Evolutionary conservation across 2,888 invertebrate species (phyloP).

Genomic region (Philhelius pedissequus): DNA sequence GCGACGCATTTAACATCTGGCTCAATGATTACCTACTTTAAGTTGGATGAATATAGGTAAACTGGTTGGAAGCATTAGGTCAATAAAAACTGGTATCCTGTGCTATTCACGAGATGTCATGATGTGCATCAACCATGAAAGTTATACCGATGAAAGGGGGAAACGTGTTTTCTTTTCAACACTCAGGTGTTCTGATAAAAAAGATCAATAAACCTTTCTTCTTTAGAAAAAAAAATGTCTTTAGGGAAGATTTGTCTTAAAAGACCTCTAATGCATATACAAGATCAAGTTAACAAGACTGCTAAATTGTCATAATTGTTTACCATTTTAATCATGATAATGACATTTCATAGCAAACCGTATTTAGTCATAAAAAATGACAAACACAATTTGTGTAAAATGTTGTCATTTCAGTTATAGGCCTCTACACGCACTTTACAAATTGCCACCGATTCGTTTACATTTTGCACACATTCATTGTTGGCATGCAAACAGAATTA

Average conservation of each 20-base stretch:
- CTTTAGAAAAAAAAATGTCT: background rate
- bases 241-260: too few relatives aligned
- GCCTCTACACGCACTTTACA: background rate
- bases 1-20: conserved; percentile 1
- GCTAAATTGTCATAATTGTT: background rate
- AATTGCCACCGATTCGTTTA: background rate
- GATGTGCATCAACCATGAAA: background rate
- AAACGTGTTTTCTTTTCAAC: background rate
- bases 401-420: background rate
- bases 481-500: background rate
- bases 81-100: conserved; percentile 49
- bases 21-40: conserved; percentile 38
- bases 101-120: background rate
- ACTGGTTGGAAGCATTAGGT: conserved; percentile 59
- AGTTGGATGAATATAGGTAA: conserved; percentile 28
- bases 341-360: too few relatives aligned
- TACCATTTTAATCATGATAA: too few relatives aligned
- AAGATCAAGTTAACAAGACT: background rate
- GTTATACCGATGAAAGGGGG: background rate
- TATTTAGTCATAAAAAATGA: background rate
- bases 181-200: background rate
- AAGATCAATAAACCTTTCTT: background rate
- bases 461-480: background rate
- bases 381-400: background rate
- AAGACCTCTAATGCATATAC: background rate